phyloP scores from a whole-genome alignment of 2,797 vertebrate species.

The Tangara arthus region DNA sequence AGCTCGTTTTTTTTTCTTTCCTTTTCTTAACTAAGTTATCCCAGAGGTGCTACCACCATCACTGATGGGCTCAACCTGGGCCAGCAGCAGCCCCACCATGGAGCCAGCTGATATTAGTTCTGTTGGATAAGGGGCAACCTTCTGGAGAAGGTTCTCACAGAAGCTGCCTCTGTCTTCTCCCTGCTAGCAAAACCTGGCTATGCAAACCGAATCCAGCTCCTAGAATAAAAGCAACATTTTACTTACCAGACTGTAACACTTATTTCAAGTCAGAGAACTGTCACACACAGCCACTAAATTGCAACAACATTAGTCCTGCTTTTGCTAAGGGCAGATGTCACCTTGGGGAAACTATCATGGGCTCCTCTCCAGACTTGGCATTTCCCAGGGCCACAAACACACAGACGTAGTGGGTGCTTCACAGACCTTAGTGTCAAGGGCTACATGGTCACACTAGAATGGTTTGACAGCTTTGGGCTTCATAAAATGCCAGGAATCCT shows the following conservation, averaged over 20 bases:
- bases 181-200: background rate
- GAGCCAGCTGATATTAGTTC: background rate
- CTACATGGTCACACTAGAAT: background rate
- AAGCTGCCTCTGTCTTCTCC: background rate
- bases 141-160: background rate
- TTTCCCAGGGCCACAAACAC: background rate
- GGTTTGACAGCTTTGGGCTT: conserved; percentile 9
- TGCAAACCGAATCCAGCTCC: background rate
- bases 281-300: background rate
- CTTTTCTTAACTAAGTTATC: background rate
- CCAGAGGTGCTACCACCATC: background rate
- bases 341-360: background rate
- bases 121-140: background rate
- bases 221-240: background rate
- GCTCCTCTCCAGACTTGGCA: background rate
- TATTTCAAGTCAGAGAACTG: background rate
- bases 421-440: background rate
- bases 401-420: background rate
- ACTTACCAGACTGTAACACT: background rate
- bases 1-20: background rate
- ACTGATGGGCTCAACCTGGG: background rate
- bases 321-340: background rate
- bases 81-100: fast-evolving
- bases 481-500: background rate
- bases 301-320: background rate